Conservation (phyloP, 2,113 vertebrate species). For the Onychostoma macrolepis region DNA sequence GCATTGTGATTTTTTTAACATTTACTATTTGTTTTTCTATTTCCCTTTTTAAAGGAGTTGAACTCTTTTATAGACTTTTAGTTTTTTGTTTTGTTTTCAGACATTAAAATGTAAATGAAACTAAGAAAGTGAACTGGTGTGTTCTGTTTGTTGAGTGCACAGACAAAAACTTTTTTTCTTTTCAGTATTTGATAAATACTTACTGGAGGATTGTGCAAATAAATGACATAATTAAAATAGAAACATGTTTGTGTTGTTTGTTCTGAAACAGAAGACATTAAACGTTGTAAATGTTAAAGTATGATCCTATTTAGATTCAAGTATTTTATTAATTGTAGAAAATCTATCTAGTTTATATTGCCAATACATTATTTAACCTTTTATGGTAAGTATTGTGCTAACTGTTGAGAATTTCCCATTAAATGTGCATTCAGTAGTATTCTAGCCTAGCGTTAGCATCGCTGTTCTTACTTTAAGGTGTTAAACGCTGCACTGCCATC, state of each 20-base stretch:
- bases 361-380: background rate
- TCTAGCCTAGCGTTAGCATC: no score
- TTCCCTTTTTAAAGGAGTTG: constrained; percentile 56
- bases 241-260: background rate
- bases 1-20: constrained; percentile 48
- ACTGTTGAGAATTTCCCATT: no score
- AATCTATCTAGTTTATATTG: background rate
- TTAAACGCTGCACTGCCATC: background rate
- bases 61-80: constrained; percentile 57
- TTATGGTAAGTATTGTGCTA: background rate
- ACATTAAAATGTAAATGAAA: constrained; percentile 53
- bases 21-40: constrained; percentile 56
- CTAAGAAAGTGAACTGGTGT: constrained; percentile 37
- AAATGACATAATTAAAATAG: constrained; percentile 43
- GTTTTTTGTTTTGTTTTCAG: constrained; percentile 48
- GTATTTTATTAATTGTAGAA: background rate
- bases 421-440: no score
- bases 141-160: constrained; percentile 56
- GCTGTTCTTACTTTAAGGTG: background rate
- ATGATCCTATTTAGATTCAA: background rate
- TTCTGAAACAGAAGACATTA: background rate
- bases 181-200: constrained; percentile 63
- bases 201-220: constrained; percentile 53
- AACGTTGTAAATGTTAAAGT: background rate
- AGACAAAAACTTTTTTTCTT: constrained; percentile 47